A percentile compares a stretch with the other conserved stretches of the same genome.
phyloP scores from a whole-genome alignment of 2,888 invertebrate genomes.

The Congeria kusceri region DNA sequence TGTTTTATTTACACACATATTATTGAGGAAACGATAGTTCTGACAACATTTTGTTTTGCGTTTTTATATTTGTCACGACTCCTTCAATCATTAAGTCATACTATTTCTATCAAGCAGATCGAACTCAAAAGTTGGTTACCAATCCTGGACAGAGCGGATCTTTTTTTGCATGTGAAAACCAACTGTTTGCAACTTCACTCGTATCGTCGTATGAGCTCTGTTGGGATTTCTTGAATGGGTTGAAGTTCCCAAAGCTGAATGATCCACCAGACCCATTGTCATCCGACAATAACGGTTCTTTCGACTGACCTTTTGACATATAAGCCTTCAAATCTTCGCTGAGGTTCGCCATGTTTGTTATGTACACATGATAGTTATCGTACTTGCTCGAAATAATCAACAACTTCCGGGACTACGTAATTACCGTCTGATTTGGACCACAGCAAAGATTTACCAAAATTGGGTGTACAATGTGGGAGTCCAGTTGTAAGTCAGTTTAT shows the following conservation, averaged over 20 bases:
- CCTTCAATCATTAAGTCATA: too few relatives aligned
- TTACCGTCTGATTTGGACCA: too few relatives aligned
- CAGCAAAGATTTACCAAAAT: too few relatives aligned
- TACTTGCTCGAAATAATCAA: too few relatives aligned
- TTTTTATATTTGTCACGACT: too few relatives aligned
- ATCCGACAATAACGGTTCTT: constrained; percentile 56
- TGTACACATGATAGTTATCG: not conserved
- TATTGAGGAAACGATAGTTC: too few relatives aligned
- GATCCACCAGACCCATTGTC: constrained; percentile 25
- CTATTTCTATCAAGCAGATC: too few relatives aligned
- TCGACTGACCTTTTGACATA: constrained; percentile 73
- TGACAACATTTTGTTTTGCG: too few relatives aligned
- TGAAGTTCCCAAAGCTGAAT: constrained; percentile 62
- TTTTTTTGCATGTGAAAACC: constrained; percentile 84
- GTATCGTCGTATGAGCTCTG: constrained; percentile 37
- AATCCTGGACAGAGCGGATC: constrained; percentile 84
- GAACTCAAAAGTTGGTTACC: constrained; percentile 65
- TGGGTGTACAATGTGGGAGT: too few relatives aligned
- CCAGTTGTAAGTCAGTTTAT: too few relatives aligned
- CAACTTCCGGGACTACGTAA: too few relatives aligned
- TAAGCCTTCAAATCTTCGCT: constrained; percentile 78
- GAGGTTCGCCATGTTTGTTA: constrained; percentile 76
- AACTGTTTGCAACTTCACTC: constrained; percentile 76
- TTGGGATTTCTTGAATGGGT: constrained; percentile 61
- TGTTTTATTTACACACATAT: too few relatives aligned